These are phyloP conservation scores for Gnathonemus longibarbis DNA, from an alignment of 2,113 vertebrate species.

Conservation along the genomic window DNA sequence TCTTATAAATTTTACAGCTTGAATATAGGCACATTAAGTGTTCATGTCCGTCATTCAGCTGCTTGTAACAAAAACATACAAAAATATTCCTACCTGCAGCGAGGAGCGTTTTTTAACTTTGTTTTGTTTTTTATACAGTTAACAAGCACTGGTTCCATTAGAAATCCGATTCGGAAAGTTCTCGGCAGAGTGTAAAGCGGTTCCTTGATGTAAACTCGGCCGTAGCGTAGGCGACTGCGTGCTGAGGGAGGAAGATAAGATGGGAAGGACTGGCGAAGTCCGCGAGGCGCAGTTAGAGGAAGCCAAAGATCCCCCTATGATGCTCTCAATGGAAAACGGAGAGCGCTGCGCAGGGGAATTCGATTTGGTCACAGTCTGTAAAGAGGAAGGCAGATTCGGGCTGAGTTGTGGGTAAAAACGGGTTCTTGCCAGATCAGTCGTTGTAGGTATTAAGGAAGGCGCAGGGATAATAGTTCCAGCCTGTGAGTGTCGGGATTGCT, in stretches of 20 bases:
- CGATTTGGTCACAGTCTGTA: conserved; percentile 57
- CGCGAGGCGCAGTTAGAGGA: conserved; percentile 62
- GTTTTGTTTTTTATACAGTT: conserved; percentile 41
- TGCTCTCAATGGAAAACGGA: conserved; percentile 87
- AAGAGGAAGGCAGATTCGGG: conserved; percentile 52
- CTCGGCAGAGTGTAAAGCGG: conserved; percentile 61
- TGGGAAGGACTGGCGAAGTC: conserved; percentile 67
- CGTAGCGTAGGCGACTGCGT: conserved; percentile 53
- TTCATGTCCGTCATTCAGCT: conserved; percentile 61
- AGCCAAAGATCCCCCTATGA: conserved; percentile 72
- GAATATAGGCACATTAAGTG: conserved; percentile 61
- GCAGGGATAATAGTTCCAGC: conserved; percentile 58
- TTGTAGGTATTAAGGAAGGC: conserved; percentile 61
- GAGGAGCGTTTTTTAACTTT: conserved; percentile 43
- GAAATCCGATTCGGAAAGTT: conserved; percentile 76
- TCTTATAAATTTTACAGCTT: conserved; percentile 54
- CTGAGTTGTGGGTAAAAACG: conserved; percentile 74
- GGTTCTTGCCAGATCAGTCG: conserved; percentile 69
- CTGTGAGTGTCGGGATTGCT: conserved; percentile 60
- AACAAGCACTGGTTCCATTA: conserved; percentile 73
- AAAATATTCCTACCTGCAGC: conserved; percentile 76
- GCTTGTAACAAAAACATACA: conserved; percentile 58
- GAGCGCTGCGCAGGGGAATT: conserved; percentile 64
- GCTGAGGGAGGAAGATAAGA: conserved; percentile 59
- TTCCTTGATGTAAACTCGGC: conserved; percentile 46